Base-by-base conservation (phyloP, 2,797 vertebrate genomes). In the Cynopterus sphinx region DNA sequence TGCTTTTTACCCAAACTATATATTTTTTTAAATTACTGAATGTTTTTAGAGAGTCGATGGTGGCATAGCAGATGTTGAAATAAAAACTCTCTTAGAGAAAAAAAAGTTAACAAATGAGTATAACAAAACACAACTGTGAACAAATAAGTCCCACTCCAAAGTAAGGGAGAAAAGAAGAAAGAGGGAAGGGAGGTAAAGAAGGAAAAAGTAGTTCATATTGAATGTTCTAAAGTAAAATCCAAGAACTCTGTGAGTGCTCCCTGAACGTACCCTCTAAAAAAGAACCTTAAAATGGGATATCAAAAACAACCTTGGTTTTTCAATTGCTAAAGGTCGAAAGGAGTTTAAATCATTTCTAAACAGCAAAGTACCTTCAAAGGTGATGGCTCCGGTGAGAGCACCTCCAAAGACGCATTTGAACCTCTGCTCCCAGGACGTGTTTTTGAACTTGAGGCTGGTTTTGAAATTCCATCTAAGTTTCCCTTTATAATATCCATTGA, bases 401-500 rank as follows among this genome's bases (percentile, higher is more conserved):
- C 98, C 93, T 99, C 98, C 86, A 99, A 96, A 57, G 98, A 97
- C 41, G 97, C 87, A 96, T 96, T 98, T 79, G 99, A 99, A 91
- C 96, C 97, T 67, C 97, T 98, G 97, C 97, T 98, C 0, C 98
- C 98, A 68, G 90, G 89, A 65, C 96, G 97, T 70, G 94, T 94
- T 90, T 97, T 98, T 86, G 98, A 99, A 61, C 88, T 98, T 82
- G 98, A 98, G 43, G 98, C 97, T 93, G 99, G 98, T 75, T 98
- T 98, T 90, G 99, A 99, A 97, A 99, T 99, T 85, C 98, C 97
- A 63, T 99, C 99, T 84, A 99, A 97, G 92, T 87, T 98, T 12
- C 99, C 98, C 97, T 96, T 99, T 92, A 98, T 98, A 79, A 99
- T 98, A 98, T 99, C 98, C 99, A 99, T 99, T 74, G 31, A 78